These are phyloP conservation scores for Andricus grossulariae DNA, from an alignment of 1,140 invertebrate genomes.

Conservation along the genomic window DNA sequence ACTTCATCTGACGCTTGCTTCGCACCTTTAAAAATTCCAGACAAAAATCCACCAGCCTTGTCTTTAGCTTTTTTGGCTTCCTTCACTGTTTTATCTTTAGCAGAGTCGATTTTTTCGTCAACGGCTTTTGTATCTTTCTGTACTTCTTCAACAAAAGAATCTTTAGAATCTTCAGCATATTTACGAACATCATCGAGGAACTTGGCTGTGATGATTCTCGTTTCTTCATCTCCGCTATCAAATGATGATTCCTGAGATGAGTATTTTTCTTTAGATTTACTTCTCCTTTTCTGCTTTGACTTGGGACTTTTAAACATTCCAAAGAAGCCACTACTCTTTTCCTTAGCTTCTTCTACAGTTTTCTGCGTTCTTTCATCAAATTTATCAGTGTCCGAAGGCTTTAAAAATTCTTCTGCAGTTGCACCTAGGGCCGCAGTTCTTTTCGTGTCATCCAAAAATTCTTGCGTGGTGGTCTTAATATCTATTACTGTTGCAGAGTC, in stretches of 20 bases:
- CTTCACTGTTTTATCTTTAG: constrained; percentile 22
- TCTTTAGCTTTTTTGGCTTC: constrained; percentile 21
- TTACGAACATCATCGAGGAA: constrained; percentile 55
- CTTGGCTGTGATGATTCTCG: constrained; percentile 55
- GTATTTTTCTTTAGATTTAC: constrained; percentile 62
- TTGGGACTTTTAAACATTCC: constrained; percentile 70
- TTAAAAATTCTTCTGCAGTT: not conserved
- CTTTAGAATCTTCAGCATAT: constrained; percentile 37
- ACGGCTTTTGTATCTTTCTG: not conserved
- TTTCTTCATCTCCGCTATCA: constrained; percentile 68
- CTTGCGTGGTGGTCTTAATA: constrained; percentile 51
- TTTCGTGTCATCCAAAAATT: constrained; percentile 48
- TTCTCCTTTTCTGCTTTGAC: constrained; percentile 60
- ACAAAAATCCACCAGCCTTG: constrained; percentile 3
- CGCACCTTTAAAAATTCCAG: not conserved
- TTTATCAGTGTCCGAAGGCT: not conserved
- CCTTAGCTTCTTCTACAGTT: constrained; percentile 46
- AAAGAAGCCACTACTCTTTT: constrained; percentile 64
- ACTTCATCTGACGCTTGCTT: not conserved
- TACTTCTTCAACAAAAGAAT: not conserved
- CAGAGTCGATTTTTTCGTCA: too few species aligned
- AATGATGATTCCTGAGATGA: constrained; percentile 61
- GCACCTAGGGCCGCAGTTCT: not conserved
- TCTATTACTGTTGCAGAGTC: constrained; percentile 44
- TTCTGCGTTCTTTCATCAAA: not conserved